Evolutionary conservation across 2,113 vertebrate genomes (phyloP).

Genomic region (Elephantulus edwardii): DNA sequence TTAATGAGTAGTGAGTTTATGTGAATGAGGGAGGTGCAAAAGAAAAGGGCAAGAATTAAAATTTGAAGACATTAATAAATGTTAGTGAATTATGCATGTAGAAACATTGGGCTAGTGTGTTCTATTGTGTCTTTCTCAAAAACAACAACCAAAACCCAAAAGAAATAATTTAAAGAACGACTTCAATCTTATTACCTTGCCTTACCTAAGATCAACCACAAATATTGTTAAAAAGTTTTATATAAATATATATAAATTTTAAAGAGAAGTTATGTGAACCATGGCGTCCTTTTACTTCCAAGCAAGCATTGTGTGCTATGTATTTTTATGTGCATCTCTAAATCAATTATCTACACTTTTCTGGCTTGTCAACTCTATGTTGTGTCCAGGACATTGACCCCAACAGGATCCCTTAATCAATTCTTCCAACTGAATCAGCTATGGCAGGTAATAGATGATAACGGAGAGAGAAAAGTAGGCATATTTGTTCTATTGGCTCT

Average conservation of each 20-base stretch:
- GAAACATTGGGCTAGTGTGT: not conserved
- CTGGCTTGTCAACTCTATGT: not conserved
- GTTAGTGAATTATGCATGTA: not conserved
- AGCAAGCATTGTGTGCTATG: not conserved
- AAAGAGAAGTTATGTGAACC: not conserved
- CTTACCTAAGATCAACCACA: not conserved
- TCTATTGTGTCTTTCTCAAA: not conserved
- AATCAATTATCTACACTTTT: not conserved
- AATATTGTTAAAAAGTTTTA: not conserved
- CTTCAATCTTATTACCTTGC: not conserved
- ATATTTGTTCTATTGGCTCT: not conserved
- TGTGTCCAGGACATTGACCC: not conserved
- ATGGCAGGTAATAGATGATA: not conserved
- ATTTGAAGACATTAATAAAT: not conserved
- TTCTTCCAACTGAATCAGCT: not conserved
- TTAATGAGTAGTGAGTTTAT: not conserved
- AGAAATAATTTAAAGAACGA: not conserved
- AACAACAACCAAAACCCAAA: not conserved
- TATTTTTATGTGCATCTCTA: not conserved
- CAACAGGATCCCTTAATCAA: not conserved
- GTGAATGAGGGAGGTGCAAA: not conserved
- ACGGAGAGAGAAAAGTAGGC: not conserved
- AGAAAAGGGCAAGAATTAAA: not conserved
- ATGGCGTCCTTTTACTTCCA: not conserved
- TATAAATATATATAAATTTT: not conserved